Evolutionary conservation across 2,888 invertebrate species (phyloP).

Genomic region (Lagria hirta): DNA sequence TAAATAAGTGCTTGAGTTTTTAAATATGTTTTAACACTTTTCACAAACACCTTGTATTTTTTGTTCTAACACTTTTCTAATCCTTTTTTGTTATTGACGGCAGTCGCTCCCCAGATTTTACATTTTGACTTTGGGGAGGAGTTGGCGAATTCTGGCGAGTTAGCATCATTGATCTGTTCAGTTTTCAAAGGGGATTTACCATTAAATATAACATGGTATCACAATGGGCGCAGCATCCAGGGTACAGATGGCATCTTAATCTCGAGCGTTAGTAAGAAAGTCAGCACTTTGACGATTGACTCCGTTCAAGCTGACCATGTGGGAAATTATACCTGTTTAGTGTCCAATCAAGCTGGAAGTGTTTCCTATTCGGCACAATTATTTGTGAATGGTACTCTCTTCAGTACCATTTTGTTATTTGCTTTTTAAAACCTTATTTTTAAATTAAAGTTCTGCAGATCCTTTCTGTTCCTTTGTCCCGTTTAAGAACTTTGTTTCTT

Average conservation of each 20-base stretch:
- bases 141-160: slow-evolving; percentile 68
- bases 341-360: slow-evolving; percentile 64
- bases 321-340: slow-evolving; percentile 65
- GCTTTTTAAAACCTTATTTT: background rate
- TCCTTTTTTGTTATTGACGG: slow-evolving; percentile 1
- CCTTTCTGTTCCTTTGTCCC: too few species aligned
- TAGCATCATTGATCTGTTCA: slow-evolving; percentile 68
- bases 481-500: too few species aligned
- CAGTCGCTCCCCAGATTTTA: slow-evolving; percentile 58
- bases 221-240: slow-evolving; percentile 55
- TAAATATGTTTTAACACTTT: too few species aligned
- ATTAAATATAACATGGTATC: slow-evolving; percentile 64
- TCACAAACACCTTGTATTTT: too few species aligned
- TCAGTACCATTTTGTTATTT: slow-evolving; percentile 13
- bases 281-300: slow-evolving; percentile 62
- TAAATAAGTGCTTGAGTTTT: too few species aligned
- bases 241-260: slow-evolving; percentile 15
- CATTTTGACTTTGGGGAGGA: slow-evolving; percentile 61
- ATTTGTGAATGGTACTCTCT: slow-evolving; percentile 68
- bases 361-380: slow-evolving; percentile 64
- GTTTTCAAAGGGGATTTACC: slow-evolving; percentile 72
- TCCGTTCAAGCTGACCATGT: slow-evolving; percentile 61
- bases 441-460: too few species aligned
- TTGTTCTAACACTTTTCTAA: background rate
- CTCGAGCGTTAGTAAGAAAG: slow-evolving; percentile 47